Evolutionary conservation across 1,140 invertebrate species (phyloP), one percentile per base, ranked within the genome.

Genomic region (Drosophila kepulauana): DNA sequence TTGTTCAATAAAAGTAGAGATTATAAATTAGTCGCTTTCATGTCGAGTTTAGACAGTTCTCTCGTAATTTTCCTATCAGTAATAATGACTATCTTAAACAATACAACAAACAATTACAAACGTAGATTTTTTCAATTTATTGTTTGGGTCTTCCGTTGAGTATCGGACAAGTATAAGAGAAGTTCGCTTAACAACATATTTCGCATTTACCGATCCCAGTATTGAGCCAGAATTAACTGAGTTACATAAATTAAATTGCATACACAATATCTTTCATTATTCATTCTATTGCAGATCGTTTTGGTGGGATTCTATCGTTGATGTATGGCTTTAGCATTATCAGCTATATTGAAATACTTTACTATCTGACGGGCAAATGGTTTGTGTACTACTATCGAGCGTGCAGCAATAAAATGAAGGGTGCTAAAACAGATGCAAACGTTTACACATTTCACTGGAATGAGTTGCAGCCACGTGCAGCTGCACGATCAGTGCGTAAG

Each of bases 321-420:
- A 91, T 92, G 82, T 92, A 91, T 67, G 91, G 91, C 5, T 92
- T 92, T 28, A 92, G 91, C 46, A 84, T 92, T 6, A 73, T 92
- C 30, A 91, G 88, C 57, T 90, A 80, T 62, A 90, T 92, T 13
- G 91, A 92, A 57, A 75, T 92, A 11, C 10, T 92, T 0, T 92
- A 92, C 49, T 92, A 84, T 56, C 48, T 90, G 0, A 85, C 91
- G 2, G 91, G 91, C 1, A 92, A 92, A 74, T 85, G 87, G 75
- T 91, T 91, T 67, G 76, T 79, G 5, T 78, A 81, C 61, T 65
- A 73, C 41, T 81, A 69, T 56, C 75, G 78, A 46, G 61, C 77
- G 5, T 58, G 68, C 7, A 64, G 51, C 7, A 57, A 4, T 8
- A 20, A 15, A 13, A 45, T 65, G 7, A 6, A 38, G 8, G 33